Base-by-base conservation (phyloP, 2,113 vertebrate species). In the Lophotis ruficrista region DNA sequence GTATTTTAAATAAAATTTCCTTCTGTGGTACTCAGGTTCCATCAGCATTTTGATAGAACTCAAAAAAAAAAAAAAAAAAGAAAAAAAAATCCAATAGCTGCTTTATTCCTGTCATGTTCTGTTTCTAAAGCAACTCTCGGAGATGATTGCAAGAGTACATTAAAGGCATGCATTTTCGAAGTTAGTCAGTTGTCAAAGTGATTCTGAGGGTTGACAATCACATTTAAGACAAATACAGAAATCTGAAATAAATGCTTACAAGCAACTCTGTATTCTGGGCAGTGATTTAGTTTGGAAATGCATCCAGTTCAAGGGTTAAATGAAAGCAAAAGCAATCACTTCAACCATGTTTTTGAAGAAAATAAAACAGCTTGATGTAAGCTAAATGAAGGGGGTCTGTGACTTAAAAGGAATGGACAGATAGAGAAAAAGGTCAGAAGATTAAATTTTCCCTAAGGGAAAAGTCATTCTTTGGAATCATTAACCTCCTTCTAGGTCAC, bases 401-500 rank as follows among this genome's bases (percentile, higher is more conserved):
- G 97, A 97, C 97, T 98, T 98, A 97, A 98, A 98, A 98, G 98
- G 97, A 98, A 98, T 97, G 97, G 98, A 98, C 98, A 98, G 97
- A 98, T 94, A 98, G 98, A 98, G 96, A 96, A 97, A 97, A 97
- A 97, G 98, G 98, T 98, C 98, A 97, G 91, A 95, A 98, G 98
- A 98, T 98, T 98, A 98, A 97, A 98, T 98, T 98, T 97, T 98
- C 97, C 98, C 98, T 95, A 96, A 98, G 98, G 98, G 97, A 98
- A 97, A 98, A 98, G 97, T 97, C 97, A 97, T 98, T 97, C 97
- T 98, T 97, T 97, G 97, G 98, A 98, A 97, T 98, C 97, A 98
- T 98, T 98, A 98, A 98, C 98, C 98, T 97, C 97, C 97, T 98
- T 98, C 98, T 97, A 98, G 98, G 98, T 98, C 98, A 98, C 96